phyloP scores from a whole-genome alignment of 2,113 vertebrate genomes.

The Abramis brama region DNA sequence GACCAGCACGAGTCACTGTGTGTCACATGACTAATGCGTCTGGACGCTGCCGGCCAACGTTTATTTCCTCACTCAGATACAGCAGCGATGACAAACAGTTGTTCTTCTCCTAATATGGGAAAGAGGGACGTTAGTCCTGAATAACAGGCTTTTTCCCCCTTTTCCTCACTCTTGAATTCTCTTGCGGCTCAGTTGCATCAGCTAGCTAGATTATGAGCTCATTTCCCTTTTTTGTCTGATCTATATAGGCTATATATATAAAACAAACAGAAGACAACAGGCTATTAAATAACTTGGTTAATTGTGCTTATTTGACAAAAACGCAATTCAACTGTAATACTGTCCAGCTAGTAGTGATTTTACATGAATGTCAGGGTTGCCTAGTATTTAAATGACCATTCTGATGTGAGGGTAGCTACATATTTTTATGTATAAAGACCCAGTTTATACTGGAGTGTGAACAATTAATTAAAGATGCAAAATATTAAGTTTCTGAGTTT shows the following conservation, averaged over 20 bases:
- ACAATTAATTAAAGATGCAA: no score
- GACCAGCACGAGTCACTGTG: conserved; percentile 20
- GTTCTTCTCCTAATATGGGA: conserved; percentile 72
- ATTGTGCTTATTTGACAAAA: neutral
- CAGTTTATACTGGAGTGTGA: no score
- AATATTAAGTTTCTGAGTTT: no score
- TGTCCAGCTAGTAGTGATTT: neutral
- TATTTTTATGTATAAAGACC: no score
- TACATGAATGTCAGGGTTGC: neutral
- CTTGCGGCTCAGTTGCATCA: conserved; percentile 63
- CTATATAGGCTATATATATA: neutral
- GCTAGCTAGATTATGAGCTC: conserved; percentile 66
- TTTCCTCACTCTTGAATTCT: conserved; percentile 38
- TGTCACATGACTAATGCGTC: conserved; percentile 60
- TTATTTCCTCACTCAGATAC: conserved; percentile 36
- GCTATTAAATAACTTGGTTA: neutral
- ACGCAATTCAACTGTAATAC: neutral
- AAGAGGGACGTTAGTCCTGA: conserved; percentile 19
- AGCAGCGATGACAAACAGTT: conserved; percentile 28
- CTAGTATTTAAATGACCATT: no score
- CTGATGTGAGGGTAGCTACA: no score
- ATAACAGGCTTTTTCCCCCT: conserved; percentile 41
- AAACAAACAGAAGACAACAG: neutral
- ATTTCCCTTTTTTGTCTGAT: conserved; percentile 61
- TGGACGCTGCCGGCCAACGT: conserved; percentile 10